Evolutionary conservation across 1,140 invertebrate species (phyloP).

Genomic region (Archegozetes longisetosus): DNA sequence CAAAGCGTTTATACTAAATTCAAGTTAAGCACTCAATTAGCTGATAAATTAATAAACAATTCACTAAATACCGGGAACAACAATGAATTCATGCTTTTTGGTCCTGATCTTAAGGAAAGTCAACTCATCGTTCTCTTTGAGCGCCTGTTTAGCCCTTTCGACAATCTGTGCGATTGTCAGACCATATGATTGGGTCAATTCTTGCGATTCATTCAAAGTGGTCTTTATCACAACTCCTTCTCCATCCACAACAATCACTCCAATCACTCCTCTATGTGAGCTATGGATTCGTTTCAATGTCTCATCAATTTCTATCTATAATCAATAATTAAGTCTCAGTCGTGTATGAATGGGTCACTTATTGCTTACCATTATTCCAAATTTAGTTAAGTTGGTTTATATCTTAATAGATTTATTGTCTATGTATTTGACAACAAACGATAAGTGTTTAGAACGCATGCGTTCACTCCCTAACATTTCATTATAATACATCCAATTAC

Average conservation of each 20-base stretch:
- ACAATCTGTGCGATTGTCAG: slow-evolving; percentile 15
- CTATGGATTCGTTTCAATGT: slow-evolving; percentile 15
- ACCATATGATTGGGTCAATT: slow-evolving; percentile 5
- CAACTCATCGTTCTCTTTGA: slow-evolving; percentile 19
- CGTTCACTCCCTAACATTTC: no score
- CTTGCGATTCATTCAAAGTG: slow-evolving; percentile 9
- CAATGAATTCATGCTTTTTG: slow-evolving; percentile 18
- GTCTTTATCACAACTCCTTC: slow-evolving; percentile 15
- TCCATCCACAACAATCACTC: slow-evolving; percentile 14
- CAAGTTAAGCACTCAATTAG: no score
- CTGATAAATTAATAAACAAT: no score
- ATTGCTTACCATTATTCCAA: no score
- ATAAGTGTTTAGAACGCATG: background rate
- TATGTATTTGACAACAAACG: background rate
- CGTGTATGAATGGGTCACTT: no score
- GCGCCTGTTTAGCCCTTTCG: slow-evolving; percentile 12
- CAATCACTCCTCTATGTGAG: slow-evolving; percentile 15
- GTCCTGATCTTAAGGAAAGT: slow-evolving; percentile 18
- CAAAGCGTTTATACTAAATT: no score
- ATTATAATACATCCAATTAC: no score
- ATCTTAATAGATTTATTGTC: background rate
- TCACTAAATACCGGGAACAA: slow-evolving; percentile 19
- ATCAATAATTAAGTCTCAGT: no score
- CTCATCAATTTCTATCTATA: slow-evolving; percentile 17
- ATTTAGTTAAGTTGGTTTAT: background rate